Conservation (phyloP, 1,140 invertebrate genomes). For the Diabrotica virgifera region DNA sequence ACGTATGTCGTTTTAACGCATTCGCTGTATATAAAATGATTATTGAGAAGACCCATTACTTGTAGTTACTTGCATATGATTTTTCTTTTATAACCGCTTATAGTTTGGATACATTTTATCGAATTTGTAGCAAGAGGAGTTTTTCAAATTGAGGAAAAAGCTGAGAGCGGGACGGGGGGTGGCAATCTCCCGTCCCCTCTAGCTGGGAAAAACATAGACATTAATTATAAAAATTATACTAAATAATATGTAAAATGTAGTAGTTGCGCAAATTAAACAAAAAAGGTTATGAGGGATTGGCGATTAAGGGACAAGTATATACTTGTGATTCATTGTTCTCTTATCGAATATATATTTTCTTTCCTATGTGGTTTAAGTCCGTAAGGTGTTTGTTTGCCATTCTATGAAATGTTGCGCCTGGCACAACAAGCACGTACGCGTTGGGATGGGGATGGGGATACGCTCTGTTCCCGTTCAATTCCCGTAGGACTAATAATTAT, state of each 20-base stretch:
- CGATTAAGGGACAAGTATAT: slow-evolving; percentile 43
- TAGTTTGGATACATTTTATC: slow-evolving; percentile 40
- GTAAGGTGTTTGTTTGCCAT: slow-evolving; percentile 35
- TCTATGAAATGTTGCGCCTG: slow-evolving; percentile 22
- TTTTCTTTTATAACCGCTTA: slow-evolving; percentile 38
- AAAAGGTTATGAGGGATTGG: slow-evolving; percentile 45
- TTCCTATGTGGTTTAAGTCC: slow-evolving; percentile 40
- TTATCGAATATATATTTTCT: slow-evolving; percentile 45
- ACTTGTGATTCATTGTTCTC: slow-evolving; percentile 45
- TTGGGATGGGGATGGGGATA: no score
- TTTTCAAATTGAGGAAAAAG: not conserved
- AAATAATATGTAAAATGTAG: slow-evolving; percentile 47
- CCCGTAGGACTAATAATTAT: slow-evolving; percentile 49
- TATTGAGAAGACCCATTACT: slow-evolving; percentile 35
- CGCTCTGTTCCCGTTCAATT: slow-evolving; percentile 33
- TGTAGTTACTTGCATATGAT: slow-evolving; percentile 40
- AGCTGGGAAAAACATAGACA: slow-evolving; percentile 29
- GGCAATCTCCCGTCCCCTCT: slow-evolving; percentile 9
- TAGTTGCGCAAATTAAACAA: slow-evolving; percentile 39
- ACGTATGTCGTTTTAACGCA: slow-evolving; percentile 26
- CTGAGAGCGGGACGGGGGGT: slow-evolving; percentile 15
- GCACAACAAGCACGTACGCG: slow-evolving; percentile 18
- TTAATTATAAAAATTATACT: slow-evolving; percentile 38
- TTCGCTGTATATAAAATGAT: slow-evolving; percentile 42
- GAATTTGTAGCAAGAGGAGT: slow-evolving; percentile 31